Conservation (phyloP, 1,140 invertebrate genomes). For the Tetranychus cinnabarinus region DNA sequence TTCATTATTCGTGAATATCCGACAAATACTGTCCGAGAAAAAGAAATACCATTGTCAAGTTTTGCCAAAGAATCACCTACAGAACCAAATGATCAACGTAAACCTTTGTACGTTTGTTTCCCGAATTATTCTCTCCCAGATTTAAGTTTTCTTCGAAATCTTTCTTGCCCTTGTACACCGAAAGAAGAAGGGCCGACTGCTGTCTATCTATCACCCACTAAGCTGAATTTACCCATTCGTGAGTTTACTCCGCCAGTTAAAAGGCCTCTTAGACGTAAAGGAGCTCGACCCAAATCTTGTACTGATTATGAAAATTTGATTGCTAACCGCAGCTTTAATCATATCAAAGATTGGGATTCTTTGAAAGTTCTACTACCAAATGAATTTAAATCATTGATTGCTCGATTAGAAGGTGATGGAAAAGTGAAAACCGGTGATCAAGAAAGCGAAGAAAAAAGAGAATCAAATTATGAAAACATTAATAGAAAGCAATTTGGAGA, state of each 20-base stretch:
- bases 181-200: neutral
- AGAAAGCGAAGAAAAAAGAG: neutral
- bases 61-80: too few species aligned
- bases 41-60: neutral
- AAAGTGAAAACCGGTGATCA: neutral
- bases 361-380: slow-evolving; percentile 55
- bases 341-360: slow-evolving; percentile 73
- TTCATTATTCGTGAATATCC: neutral
- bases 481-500: neutral
- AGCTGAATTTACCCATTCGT: slow-evolving; percentile 3
- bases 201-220: slow-evolving; percentile 9
- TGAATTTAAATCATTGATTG: slow-evolving; percentile 32
- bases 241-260: neutral
- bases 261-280: neutral
- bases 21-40: neutral
- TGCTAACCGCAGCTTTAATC: slow-evolving; percentile 43
- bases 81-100: neutral
- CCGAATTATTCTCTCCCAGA: slow-evolving; percentile 74
- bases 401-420: slow-evolving; percentile 12
- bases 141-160: slow-evolving; percentile 41
- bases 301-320: slow-evolving; percentile 48
- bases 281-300: slow-evolving; percentile 44
- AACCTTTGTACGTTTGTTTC: slow-evolving; percentile 62
- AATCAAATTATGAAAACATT: neutral
- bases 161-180: slow-evolving; percentile 16